Conservation (phyloP, 2,113 vertebrate species). For the Epinephelus lanceolatus region DNA sequence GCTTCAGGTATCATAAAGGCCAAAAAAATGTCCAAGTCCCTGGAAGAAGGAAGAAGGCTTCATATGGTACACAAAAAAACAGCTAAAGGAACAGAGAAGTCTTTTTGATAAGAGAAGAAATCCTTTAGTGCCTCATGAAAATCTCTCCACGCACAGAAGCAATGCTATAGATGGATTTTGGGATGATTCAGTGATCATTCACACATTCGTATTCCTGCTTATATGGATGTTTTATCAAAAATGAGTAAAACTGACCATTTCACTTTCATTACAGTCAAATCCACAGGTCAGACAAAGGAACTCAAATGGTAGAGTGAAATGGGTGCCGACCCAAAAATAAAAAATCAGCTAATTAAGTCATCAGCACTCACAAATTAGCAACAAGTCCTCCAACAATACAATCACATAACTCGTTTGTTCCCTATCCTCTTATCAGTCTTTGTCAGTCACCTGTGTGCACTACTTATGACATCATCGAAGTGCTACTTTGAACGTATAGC, state of each 20-base stretch:
- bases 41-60: constrained; percentile 26
- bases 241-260: neutral
- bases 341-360: no score
- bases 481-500: no score
- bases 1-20: constrained; percentile 60
- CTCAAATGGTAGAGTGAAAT: no score
- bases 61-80: constrained; percentile 4
- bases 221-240: neutral
- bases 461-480: no score
- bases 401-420: no score
- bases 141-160: neutral
- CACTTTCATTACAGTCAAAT: neutral
- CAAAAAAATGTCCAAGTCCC: constrained; percentile 28
- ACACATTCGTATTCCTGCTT: neutral
- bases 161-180: neutral
- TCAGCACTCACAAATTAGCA: no score
- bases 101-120: constrained; percentile 13
- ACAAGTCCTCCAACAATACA: no score
- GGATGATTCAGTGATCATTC: neutral
- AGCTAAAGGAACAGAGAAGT: constrained; percentile 19
- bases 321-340: no score
- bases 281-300: neutral
- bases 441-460: no score
- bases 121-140: constrained; percentile 5
- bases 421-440: no score